Conservation (phyloP, 2,113 vertebrate species). For the Oryzias melastigma region DNA sequence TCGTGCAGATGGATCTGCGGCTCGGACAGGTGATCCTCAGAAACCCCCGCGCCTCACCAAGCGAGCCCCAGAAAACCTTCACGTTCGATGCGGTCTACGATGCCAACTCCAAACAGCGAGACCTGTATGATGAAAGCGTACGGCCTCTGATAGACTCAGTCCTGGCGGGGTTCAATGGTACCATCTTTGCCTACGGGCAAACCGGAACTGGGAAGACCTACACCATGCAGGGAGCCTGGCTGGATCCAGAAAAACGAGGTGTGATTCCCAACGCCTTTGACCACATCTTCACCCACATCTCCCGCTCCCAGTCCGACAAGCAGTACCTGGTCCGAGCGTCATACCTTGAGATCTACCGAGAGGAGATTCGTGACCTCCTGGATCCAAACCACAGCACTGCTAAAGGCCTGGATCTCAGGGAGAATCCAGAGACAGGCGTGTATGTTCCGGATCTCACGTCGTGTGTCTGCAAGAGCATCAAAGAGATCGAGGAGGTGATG, state of each 20-base stretch:
- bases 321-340: constrained; percentile 96
- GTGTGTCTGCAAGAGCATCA: constrained; percentile 96
- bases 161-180: constrained; percentile 93
- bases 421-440: constrained; percentile 92
- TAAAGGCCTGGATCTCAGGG: constrained; percentile 90
- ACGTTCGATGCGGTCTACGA: constrained; percentile 98
- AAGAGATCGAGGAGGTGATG: constrained; percentile 97
- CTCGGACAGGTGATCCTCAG: constrained; percentile 92
- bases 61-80: constrained; percentile 91
- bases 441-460: constrained; percentile 96
- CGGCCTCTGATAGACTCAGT: constrained; percentile 91
- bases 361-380: constrained; percentile 93
- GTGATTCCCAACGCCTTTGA: constrained; percentile 94
- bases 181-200: constrained; percentile 94
- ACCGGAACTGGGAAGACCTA: constrained; percentile 97
- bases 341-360: constrained; percentile 97
- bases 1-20: constrained; percentile 88
- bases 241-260: constrained; percentile 87
- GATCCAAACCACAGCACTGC: constrained; percentile 78
- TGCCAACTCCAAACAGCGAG: constrained; percentile 86
- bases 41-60: constrained; percentile 83
- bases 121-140: constrained; percentile 93
- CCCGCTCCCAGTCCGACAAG: constrained; percentile 90
- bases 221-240: constrained; percentile 94
- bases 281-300: constrained; percentile 98